Evolutionary conservation across 2,797 vertebrate genomes (phyloP), one percentile per base, ranked within the genome.

Genomic region (Coregonus suidteri): DNA sequence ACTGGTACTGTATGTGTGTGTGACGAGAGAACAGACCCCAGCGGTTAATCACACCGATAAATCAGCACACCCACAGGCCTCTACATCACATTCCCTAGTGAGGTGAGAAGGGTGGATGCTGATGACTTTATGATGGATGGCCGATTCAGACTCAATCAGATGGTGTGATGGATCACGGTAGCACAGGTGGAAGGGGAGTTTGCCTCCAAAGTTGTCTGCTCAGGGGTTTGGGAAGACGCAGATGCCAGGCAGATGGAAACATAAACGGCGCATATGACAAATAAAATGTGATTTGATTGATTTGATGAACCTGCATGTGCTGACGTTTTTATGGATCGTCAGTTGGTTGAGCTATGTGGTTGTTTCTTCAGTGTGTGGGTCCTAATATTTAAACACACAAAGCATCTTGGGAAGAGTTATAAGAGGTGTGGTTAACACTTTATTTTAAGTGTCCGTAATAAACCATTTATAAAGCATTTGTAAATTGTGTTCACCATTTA

Each of bases 101-200:
- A 79, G 75, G 76, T 75, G 82, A 34, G 76, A 79, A 82, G 84
- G 79, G 84, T 83, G 82, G 79, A 75, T 78, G 88, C 71, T 88
- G 86, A 91, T 88, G 90, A 88, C 81, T 88, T 91, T 90, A 77
- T 90, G 91, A 93, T 87, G 84, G 85, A 91, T 89, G 88, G 69
- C 75, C 67, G 82, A 78, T 83, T 87, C 81, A 74, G 71, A 20
- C 76, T 73, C 77, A 75, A 78, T 86, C 79, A 80, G 80, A 81
- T 75, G 54, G 4, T 30, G 71, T 79, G 86, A 90, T 86, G 79
- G 71, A 90, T 85, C 82, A 78, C 56, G 30, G 73, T n/a, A 0
- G 37, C 1, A 14, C 51, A 73, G 78, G 25, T 25, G 25, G 25
- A 25, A 1, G 25, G 25, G 25, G 25, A 25, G 81, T 7, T 4